Evolutionary conservation across 1,140 invertebrate species (phyloP), one percentile per base, ranked within the genome.

Genomic region (Diploscapter pachys): DNA sequence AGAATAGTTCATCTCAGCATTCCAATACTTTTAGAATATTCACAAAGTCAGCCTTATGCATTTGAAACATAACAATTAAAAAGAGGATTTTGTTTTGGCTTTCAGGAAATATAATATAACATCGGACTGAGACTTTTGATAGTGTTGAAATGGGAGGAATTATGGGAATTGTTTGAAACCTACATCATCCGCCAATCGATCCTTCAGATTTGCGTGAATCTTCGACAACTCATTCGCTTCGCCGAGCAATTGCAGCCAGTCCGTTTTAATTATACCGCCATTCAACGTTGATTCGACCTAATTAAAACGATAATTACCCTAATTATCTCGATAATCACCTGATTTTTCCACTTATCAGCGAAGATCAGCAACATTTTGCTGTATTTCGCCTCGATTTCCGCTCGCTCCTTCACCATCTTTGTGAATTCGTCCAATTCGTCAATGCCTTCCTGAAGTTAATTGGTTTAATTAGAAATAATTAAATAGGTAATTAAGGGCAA

Each of bases 391-490:
- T 84, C 83, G 50, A 84, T 79, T 63, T 85, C 80, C 3, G 78
- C 71, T 51, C 83, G 71, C 56, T 84, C 83, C 51, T 80, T 79
- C 31, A 83, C 72, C 71, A 84, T 80, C 65, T 76, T 71, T 6
- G 78, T 73, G 31, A 84, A 76, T 31, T 84, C 83, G 55, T 84
- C 83, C 31, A 84, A 62, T 69, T 84, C 82, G 4, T 86, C 83
- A 50, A 78, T 73, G 5, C 83, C 84, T 74, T 82, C 81, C 52
- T 72, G 53, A 74, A 69, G n/a, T 62, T n/a, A 61, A 67, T 66
- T 31, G 31, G 62, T 13, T 52, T 56, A 66, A 11, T 69, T 13
- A 50, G n/a, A 2, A 64, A 13, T 11, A 31, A 31, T 31, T 31
- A 31, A 31, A 31, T 31, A 31, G 31, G 31, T 31, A 1, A 31